phyloP scores from a whole-genome alignment of 2,888 invertebrate species.

The Cancer borealis region DNA sequence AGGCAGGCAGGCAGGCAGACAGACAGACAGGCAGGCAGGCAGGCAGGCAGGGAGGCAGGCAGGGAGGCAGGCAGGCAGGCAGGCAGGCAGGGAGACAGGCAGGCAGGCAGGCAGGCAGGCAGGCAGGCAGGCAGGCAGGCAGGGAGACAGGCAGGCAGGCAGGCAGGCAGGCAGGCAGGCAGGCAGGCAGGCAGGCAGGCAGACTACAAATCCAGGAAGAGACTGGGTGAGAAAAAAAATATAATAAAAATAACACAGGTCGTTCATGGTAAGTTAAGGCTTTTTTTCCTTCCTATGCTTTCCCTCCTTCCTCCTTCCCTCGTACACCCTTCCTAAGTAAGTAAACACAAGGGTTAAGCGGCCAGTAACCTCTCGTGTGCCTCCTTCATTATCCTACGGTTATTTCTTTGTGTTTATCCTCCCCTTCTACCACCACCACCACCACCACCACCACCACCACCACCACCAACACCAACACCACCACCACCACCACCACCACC shows the following conservation, averaged over 20 bases:
- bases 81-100: neutral
- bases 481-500: neutral
- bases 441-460: neutral
- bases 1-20: neutral
- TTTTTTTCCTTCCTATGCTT: neutral
- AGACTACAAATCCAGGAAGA: neutral
- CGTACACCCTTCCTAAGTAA: neutral
- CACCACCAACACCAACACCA: neutral
- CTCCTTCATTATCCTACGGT: neutral
- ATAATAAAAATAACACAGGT: neutral
- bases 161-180: neutral
- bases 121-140: neutral
- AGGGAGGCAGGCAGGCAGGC: neutral
- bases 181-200: too few species aligned
- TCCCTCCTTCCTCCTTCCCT: neutral
- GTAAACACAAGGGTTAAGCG: neutral
- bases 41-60: neutral
- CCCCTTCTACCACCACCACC: neutral
- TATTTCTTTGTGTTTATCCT: slow-evolving; percentile 14
- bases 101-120: neutral
- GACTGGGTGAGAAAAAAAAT: too few species aligned
- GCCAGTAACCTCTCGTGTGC: neutral
- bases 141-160: neutral
- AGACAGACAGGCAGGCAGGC: too few species aligned
- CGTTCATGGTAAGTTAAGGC: neutral